phyloP scores from a whole-genome alignment of 2,888 invertebrate genomes.

The Apomyelois bistriatella region DNA sequence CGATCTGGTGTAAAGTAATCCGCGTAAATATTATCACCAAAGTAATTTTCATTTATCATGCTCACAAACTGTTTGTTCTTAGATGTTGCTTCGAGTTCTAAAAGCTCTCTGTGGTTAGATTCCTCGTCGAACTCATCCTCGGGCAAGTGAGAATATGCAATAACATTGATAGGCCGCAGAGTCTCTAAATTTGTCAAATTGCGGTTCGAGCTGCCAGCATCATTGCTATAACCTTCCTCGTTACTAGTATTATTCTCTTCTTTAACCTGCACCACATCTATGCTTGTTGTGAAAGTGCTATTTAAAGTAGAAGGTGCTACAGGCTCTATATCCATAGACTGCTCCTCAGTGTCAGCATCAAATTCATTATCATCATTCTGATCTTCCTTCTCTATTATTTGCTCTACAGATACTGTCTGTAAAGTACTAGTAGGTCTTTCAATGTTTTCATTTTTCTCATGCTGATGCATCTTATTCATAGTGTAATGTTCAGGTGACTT shows the following conservation, averaged over 20 bases:
- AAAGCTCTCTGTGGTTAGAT: conserved; percentile 59
- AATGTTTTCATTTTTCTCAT: conserved; percentile 33
- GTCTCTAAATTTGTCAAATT: conserved; percentile 50
- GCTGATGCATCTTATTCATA: conserved; percentile 45
- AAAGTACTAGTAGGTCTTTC: conserved; percentile 34
- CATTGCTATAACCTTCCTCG: conserved; percentile 55
- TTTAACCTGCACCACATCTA: conserved; percentile 54
- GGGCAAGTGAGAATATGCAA: conserved; percentile 59
- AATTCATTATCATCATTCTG: conserved; percentile 43
- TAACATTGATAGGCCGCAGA: conserved; percentile 65
- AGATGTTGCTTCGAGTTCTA: conserved; percentile 61
- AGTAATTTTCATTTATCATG: conserved; percentile 74
- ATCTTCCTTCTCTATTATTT: conserved; percentile 43
- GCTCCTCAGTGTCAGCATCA: conserved; percentile 62
- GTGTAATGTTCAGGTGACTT: conserved; percentile 54
- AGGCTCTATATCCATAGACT: conserved; percentile 64
- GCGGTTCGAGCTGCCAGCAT: conserved; percentile 39
- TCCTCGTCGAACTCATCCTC: conserved; percentile 61
- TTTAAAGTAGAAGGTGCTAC: conserved; percentile 41
- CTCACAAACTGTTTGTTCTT: conserved; percentile 71
- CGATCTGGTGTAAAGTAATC: conserved; percentile 70
- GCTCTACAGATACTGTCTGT: conserved; percentile 53
- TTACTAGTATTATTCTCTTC: conserved; percentile 64
- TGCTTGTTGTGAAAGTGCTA: conserved; percentile 33
- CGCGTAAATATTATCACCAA: conserved; percentile 71